These are phyloP conservation scores for Pedionomus torquatus DNA, from an alignment of 2,113 vertebrate species.

Conservation along the genomic window DNA sequence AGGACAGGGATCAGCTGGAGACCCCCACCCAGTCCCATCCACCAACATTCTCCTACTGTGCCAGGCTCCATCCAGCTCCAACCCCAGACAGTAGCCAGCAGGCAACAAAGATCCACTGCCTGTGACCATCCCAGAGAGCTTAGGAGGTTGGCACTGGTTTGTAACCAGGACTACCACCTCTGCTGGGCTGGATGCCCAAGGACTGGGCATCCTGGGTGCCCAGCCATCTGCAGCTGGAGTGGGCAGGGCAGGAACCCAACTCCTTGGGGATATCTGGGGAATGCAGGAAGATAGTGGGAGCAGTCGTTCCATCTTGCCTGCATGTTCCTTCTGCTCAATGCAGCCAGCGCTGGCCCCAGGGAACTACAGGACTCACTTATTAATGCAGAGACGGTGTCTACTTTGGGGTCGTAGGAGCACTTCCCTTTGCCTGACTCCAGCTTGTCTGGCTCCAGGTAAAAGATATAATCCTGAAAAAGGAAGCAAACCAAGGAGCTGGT, in stretches of 20 bases:
- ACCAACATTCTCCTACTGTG: background rate
- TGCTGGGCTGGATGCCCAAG: background rate
- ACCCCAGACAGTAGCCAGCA: fast-evolving
- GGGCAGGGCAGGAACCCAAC: background rate
- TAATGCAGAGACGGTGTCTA: constrained; percentile 94
- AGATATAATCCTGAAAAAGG: constrained; percentile 91
- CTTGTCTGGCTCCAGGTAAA: constrained; percentile 94
- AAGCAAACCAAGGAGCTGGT: background rate
- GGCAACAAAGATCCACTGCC: background rate
- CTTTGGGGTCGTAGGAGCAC: constrained; percentile 97
- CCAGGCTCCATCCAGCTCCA: background rate
- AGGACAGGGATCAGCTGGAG: background rate
- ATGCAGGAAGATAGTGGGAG: background rate
- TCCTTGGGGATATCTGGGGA: background rate
- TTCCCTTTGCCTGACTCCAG: constrained; percentile 98
- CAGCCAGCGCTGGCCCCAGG: background rate
- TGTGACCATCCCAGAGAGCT: background rate
- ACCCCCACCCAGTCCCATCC: background rate
- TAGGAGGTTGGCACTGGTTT: background rate
- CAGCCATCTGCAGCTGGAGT: fast-evolving
- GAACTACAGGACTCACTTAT: constrained; percentile 87
- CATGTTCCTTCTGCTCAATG: fast-evolving
- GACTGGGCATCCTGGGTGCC: background rate
- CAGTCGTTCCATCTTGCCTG: background rate
- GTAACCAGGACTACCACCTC: background rate